A percentile compares a stretch with the other conserved stretches of the same genome.
phyloP scores from a whole-genome alignment of 2,113 vertebrate species.

The Sphyrna mokarran region DNA sequence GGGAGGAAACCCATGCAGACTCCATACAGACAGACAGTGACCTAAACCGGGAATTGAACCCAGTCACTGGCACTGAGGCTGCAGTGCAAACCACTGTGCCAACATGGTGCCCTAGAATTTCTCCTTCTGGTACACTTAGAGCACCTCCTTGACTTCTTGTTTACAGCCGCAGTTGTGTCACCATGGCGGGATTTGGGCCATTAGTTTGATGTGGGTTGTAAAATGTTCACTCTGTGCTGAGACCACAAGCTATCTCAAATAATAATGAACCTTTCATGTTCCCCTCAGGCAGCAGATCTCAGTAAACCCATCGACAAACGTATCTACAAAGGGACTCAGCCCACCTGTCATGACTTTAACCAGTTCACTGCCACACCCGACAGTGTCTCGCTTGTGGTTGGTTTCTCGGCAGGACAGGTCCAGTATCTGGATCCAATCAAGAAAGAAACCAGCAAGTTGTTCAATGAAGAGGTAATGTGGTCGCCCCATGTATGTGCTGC shows the following conservation, averaged over 20 bases:
- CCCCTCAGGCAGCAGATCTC: slow-evolving; percentile 72
- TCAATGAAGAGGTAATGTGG: slow-evolving; percentile 78
- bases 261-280: background rate
- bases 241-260: background rate
- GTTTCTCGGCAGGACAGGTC: slow-evolving; percentile 82
- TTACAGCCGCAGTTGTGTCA: background rate
- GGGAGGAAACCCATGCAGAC: too few relatives aligned
- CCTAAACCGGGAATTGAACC: too few relatives aligned
- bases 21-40: too few relatives aligned
- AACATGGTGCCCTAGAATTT: background rate
- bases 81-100: too few relatives aligned
- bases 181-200: background rate
- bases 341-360: slow-evolving; percentile 88
- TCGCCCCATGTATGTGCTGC: background rate
- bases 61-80: too few relatives aligned
- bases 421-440: slow-evolving; percentile 86
- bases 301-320: slow-evolving; percentile 86
- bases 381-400: slow-evolving; percentile 78
- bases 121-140: background rate
- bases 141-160: background rate
- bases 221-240: background rate
- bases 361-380: slow-evolving; percentile 76
- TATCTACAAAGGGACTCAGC: slow-evolving; percentile 86
- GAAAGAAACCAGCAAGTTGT: slow-evolving; percentile 82
- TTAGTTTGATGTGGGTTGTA: background rate